Percentiles rank a stretch among this genome's conserved stretches.
These are phyloP conservation scores for Lophura nycthemera DNA, from an alignment of 2,113 vertebrate species.

Conservation along the genomic window DNA sequence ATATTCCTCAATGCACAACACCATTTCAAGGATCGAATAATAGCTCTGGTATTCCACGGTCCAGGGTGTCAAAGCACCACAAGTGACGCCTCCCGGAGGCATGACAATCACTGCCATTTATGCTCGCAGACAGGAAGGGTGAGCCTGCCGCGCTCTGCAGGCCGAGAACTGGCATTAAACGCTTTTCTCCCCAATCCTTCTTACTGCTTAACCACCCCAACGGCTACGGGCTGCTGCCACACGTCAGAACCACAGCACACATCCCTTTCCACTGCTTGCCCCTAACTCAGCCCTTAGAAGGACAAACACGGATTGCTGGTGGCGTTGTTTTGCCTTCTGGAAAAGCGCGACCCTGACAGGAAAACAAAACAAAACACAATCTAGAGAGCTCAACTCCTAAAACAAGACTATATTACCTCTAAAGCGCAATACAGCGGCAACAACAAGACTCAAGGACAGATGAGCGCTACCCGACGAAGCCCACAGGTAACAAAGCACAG, in stretches of 20 bases:
- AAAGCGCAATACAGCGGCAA: not conserved
- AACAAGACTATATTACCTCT: not conserved
- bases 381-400: not conserved
- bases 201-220: not conserved
- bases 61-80: conserved; percentile 2
- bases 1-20: conserved; percentile 22
- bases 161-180: not conserved
- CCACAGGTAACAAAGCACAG: too few species aligned
- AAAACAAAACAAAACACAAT: not conserved
- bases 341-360: not conserved
- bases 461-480: too few species aligned
- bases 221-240: conserved; percentile 32
- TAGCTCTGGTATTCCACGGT: conserved; percentile 42
- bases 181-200: not conserved
- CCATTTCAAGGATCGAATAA: conserved; percentile 11
- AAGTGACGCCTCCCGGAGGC: not conserved
- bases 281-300: not conserved
- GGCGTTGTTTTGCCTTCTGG: not conserved
- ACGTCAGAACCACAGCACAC: not conserved
- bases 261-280: not conserved
- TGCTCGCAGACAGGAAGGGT: not conserved
- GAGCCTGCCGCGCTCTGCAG: not conserved
- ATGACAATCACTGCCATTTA: conserved; percentile 3
- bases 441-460: too few species aligned
- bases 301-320: not conserved